Evolutionary conservation across 2,888 invertebrate genomes (phyloP).

Genomic region (Polydrusus pterygomalis): DNA sequence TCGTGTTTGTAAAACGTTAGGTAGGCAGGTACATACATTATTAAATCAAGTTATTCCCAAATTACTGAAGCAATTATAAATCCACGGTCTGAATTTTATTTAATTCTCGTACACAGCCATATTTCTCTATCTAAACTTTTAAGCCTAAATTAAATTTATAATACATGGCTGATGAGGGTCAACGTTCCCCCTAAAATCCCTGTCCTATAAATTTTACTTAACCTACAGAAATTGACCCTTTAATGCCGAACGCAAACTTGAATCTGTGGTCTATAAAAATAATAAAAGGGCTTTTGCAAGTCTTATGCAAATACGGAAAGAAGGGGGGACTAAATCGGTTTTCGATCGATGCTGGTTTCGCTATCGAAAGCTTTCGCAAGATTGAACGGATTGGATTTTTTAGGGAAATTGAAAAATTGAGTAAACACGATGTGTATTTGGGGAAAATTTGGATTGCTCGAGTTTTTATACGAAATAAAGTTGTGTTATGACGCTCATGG

Average conservation of each 20-base stretch:
- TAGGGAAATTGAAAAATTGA: conserved; percentile 48
- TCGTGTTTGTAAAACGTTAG: neutral
- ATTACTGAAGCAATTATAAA: no score
- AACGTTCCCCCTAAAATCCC: conserved; percentile 24
- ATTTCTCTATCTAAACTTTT: conserved; percentile 18
- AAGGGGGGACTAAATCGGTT: conserved; percentile 41
- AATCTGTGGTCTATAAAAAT: conserved; percentile 55
- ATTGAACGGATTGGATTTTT: conserved; percentile 44
- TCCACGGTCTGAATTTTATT: neutral
- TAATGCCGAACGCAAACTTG: conserved; percentile 39
- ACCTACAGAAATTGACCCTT: conserved; percentile 40
- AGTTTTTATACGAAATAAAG: no score
- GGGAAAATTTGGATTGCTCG: conserved; percentile 3
- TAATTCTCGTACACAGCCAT: neutral
- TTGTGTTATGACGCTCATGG: no score
- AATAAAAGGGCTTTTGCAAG: conserved; percentile 50
- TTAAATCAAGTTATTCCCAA: neutral
- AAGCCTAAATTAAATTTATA: conserved; percentile 32
- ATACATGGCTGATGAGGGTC: conserved; percentile 32
- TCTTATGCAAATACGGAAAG: conserved; percentile 50
- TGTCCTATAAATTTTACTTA: conserved; percentile 45
- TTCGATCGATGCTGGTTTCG: conserved; percentile 47
- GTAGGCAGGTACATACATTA: no score
- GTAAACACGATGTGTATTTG: conserved; percentile 26
- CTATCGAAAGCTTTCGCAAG: conserved; percentile 44